Evolutionary conservation across 2,113 vertebrate species (phyloP), one percentile per base, ranked within the genome.

Genomic region (Sinocyclocheilus rhinocerous): DNA sequence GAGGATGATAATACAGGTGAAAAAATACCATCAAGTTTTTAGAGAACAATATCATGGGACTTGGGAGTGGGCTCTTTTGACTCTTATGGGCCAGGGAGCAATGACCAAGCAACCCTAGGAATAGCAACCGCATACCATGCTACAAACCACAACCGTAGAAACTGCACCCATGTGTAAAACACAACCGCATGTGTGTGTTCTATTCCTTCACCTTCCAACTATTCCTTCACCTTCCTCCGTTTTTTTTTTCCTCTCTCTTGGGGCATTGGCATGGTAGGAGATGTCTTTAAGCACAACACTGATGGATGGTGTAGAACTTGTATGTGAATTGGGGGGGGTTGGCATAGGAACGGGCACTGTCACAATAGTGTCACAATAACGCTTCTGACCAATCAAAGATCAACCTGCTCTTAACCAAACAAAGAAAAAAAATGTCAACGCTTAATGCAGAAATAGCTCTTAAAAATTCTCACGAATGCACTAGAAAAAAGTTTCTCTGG

Each of bases 221-320:
- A 61, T 84, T 72, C 55, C 81, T 45, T 83, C 70, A 73, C 84
- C 76, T 73, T 55, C 45, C 36, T 48, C 33, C 61, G 26, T 77
- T 73, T 84, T 50, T 84, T 50, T 84, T 39, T 22, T 45, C 16
- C 20, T 82, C 84, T 82, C 81, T 85, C 78, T 82, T 75, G 72
- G 72, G 16, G 73, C 48, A 73, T 91, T 81, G 50, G 26, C 84
- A 13, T 81, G 82, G 87, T 89, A 82, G 81, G 84, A 87, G 86
- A 85, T 73, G 86, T 81, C 77, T 86, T 78, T 89, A 86, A 76
- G 75, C 76, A 87, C 88, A 89, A 87, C 88, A 89, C 89, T 90
- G 89, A 90, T 90, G 88, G 86, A 90, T 90, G 85, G 81, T n/a
- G 45, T 76, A 52, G 69, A 85, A 83, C 59, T 81, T 76, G 77